Evolutionary conservation across 2,113 vertebrate genomes (phyloP), one percentile per base, ranked within the genome.

Genomic region (Dunckerocampus dactyliophorus): DNA sequence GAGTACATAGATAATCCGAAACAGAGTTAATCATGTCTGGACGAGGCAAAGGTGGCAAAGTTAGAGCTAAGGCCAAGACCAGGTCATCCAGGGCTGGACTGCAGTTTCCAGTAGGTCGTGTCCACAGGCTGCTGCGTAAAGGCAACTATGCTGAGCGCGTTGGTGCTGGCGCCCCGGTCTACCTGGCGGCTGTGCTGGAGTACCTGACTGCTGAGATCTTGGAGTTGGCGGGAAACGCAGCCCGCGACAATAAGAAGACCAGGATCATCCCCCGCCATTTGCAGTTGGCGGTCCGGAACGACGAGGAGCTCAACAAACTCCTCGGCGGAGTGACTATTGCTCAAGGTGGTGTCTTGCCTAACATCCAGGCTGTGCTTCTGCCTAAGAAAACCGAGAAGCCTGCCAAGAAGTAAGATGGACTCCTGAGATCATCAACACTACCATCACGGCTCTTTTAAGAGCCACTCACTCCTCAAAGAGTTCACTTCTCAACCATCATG

Each of bases 341-440:
- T 15, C 54, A 56, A 19, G 54, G 54, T 9, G 54, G 54, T 5
- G 54, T 56, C 11, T 56, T 56, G 19, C 54, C 54, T 1, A 56
- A 56, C 19, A 56, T 56, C 1, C 54, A 56, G 37, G 54, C 54
- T 1, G 54, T 56, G 2, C 37, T 56, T 0, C 6, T 56, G 12
- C 54, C 54, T 7, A 56, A 56, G 37, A 56, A 56, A 16, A 21
- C 12, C 11, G 54, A 56, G 54, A 82, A 82, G 28, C 69, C 75
- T 48, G 75, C 71, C 57, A 75, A 72, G 63, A 56, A 56, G 19
- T 56, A 56, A 17, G 6, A 0, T 55, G 10, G 1, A 34, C 5
- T 3, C 6, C 2, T 0, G 11, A 0, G 15, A 4, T 1, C 16
- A 11, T 3, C 24, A 28, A 3, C 24, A 5, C 8, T 12, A 12